Evolutionary conservation across 2,888 invertebrate genomes (phyloP).

Genomic region (Spodoptera picta): DNA sequence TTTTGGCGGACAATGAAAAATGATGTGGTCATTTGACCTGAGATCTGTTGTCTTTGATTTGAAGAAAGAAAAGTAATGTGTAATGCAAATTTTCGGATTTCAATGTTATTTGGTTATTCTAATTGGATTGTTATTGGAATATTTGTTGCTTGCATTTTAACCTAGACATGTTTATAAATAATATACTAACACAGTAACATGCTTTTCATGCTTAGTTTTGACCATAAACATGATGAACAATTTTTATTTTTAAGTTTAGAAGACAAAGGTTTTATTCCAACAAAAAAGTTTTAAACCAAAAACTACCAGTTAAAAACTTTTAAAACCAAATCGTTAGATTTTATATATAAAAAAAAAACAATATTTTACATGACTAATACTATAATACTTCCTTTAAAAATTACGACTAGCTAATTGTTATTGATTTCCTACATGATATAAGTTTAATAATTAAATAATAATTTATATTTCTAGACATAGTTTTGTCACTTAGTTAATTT

Average conservation of each 20-base stretch:
- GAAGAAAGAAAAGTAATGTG: slow-evolving; percentile 17
- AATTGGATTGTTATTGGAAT: slow-evolving; percentile 33
- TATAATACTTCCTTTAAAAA: too few species aligned
- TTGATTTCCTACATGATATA: too few species aligned
- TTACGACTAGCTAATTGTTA: too few species aligned
- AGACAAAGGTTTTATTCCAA: slow-evolving; percentile 15
- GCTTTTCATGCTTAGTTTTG: too few species aligned
- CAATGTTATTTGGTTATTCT: slow-evolving; percentile 2
- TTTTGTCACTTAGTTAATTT: too few species aligned
- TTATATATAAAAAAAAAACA: too few species aligned
- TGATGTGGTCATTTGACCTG: slow-evolving; percentile 29
- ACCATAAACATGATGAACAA: slow-evolving; percentile 10
- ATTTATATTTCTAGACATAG: too few species aligned
- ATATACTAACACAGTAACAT: too few species aligned
- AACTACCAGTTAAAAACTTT: too few species aligned
- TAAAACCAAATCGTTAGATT: too few species aligned
- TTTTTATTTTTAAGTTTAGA: slow-evolving; percentile 29
- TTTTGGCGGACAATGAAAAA: slow-evolving; percentile 38
- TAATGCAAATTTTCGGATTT: background rate
- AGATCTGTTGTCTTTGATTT: slow-evolving; percentile 24
- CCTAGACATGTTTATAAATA: slow-evolving; percentile 27
- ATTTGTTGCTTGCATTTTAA: slow-evolving; percentile 20
- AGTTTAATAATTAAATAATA: too few species aligned
- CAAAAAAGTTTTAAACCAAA: background rate
- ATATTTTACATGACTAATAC: too few species aligned